A percentile compares a stretch with the other conserved stretches of the same genome.
Evolutionary conservation across 2,113 vertebrate genomes (phyloP).

Genomic region (Tricholaema leucomelas): DNA sequence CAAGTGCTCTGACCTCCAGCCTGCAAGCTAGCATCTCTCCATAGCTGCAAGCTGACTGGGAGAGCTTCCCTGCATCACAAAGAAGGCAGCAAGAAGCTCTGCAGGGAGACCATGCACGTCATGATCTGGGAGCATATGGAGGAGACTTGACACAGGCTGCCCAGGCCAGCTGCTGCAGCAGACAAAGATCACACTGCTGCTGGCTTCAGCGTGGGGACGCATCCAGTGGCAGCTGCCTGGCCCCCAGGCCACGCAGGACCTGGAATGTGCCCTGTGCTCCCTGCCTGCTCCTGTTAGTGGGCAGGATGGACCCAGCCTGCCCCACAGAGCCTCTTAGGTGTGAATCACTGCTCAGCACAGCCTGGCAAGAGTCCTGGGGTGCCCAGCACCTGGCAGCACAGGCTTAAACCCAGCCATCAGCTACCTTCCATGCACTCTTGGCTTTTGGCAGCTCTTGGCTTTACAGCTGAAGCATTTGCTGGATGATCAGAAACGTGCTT

Average conservation of each 20-base stretch:
- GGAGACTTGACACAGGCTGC: neutral
- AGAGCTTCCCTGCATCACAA: neutral
- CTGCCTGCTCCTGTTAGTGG: neutral
- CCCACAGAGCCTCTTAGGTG: rapidly evolving
- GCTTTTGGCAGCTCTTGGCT: neutral
- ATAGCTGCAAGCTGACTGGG: rapidly evolving
- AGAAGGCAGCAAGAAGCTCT: neutral
- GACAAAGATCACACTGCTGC: neutral
- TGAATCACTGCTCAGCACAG: rapidly evolving
- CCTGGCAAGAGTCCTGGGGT: neutral
- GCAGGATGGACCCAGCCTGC: neutral
- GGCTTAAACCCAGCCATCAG: neutral
- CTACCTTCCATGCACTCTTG: neutral
- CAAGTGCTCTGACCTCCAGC: rapidly evolving
- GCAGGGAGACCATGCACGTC: neutral
- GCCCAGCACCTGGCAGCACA: rapidly evolving
- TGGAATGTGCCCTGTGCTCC: neutral
- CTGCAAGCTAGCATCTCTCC: neutral
- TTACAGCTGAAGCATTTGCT: neutral
- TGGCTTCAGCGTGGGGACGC: neutral
- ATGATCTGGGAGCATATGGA: constrained; percentile 19
- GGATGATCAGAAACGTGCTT: neutral
- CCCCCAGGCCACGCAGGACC: neutral
- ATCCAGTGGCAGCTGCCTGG: neutral
- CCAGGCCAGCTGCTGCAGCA: constrained; percentile 14